Evolutionary conservation across 2,888 invertebrate species (phyloP).

Genomic region (Agonopterix alstromeriana): DNA sequence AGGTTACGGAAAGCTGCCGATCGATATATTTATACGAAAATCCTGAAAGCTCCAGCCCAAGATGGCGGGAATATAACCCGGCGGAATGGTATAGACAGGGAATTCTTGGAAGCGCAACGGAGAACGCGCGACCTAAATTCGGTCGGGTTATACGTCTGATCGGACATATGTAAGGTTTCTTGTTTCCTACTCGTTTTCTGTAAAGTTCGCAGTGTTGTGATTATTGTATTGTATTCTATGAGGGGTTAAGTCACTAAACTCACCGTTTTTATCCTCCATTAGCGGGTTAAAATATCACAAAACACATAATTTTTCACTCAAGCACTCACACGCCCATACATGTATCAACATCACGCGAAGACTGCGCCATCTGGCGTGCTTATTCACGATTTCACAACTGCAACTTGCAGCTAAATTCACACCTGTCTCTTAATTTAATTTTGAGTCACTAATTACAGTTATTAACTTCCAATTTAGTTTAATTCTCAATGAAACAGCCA

Average conservation of each 20-base stretch:
- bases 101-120: conserved; percentile 37
- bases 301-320: conserved; percentile 69
- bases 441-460: conserved; percentile 28
- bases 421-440: conserved; percentile 47
- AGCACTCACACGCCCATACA: conserved; percentile 75
- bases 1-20: conserved; percentile 60
- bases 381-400: conserved; percentile 21
- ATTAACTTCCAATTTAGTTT: conserved; percentile 24
- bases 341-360: conserved; percentile 72
- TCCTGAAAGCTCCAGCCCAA: conserved; percentile 50
- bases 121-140: conserved; percentile 49
- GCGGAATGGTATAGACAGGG: conserved; percentile 35
- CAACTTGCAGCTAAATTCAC: conserved; percentile 54
- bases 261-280: conserved; percentile 61
- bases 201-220: conserved; percentile 34
- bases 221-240: conserved; percentile 21
- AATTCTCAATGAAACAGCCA: conserved; percentile 21
- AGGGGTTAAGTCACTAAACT: conserved; percentile 39
- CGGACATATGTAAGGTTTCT: conserved; percentile 64
- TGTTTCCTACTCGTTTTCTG: conserved; percentile 53
- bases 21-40: conserved; percentile 62
- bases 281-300: conserved; percentile 62
- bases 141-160: conserved; percentile 61
- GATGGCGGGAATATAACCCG: conserved; percentile 62
- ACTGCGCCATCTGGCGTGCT: conserved; percentile 68